Conservation (phyloP, 1,140 invertebrate species). For the Cylas formicarius region DNA sequence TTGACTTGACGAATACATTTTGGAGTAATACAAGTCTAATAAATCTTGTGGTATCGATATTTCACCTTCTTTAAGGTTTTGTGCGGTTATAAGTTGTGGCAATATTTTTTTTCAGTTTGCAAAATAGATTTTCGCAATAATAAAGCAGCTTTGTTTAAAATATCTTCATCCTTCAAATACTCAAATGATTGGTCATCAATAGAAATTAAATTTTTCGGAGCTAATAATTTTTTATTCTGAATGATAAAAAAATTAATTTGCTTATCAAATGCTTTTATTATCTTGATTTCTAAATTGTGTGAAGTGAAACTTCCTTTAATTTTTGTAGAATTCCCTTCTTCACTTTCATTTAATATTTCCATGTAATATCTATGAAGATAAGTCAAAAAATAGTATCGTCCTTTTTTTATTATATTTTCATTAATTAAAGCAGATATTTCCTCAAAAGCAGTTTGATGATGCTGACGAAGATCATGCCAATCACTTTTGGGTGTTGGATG, state of each 20-base stretch:
- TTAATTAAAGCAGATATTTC: slow-evolving; percentile 24
- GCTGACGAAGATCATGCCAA: slow-evolving; percentile 23
- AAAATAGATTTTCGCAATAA: slow-evolving; percentile 26
- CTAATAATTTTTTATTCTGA: slow-evolving; percentile 25
- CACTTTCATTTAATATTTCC: slow-evolving; percentile 12
- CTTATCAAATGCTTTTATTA: slow-evolving; percentile 20
- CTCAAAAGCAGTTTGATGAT: slow-evolving; percentile 26
- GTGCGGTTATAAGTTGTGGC: slow-evolving; percentile 18
- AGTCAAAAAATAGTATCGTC: slow-evolving; percentile 24
- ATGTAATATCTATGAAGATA: slow-evolving; percentile 22
- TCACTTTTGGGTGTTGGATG: slow-evolving; percentile 12
- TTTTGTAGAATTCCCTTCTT: too few species aligned
- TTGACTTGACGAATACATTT: slow-evolving; percentile 22
- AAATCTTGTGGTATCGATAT: slow-evolving; percentile 17
- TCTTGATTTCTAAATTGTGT: slow-evolving; percentile 25
- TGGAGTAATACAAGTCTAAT: slow-evolving; percentile 18
- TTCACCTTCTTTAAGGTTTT: slow-evolving; percentile 25
- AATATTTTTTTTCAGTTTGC: slow-evolving; percentile 14
- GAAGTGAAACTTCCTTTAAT: slow-evolving; percentile 11
- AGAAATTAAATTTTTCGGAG: slow-evolving; percentile 18
- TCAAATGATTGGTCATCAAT: slow-evolving; percentile 19
- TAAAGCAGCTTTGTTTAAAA: slow-evolving; percentile 28
- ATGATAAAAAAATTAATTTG: slow-evolving; percentile 19
- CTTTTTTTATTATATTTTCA: slow-evolving; percentile 26
- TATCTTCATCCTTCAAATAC: slow-evolving; percentile 24